phyloP scores from a whole-genome alignment of 2,797 vertebrate genomes.

The Halcyon smyrnensis region DNA sequence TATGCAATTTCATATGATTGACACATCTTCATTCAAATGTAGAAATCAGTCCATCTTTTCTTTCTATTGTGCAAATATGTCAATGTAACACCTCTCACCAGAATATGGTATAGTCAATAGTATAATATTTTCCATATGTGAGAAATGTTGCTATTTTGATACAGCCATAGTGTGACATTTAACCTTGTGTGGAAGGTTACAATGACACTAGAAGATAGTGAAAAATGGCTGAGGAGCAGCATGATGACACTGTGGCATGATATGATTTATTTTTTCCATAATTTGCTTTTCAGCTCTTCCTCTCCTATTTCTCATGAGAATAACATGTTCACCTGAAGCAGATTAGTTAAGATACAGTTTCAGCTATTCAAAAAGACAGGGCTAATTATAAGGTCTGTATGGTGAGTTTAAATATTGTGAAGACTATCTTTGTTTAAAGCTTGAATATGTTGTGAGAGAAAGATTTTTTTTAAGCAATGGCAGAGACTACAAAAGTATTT shows the following conservation, averaged over 20 bases:
- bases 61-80: neutral
- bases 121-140: slow-evolving; percentile 18
- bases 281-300: slow-evolving; percentile 51
- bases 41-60: slow-evolving; percentile 9
- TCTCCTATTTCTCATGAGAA: slow-evolving; percentile 39
- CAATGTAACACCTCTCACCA: neutral
- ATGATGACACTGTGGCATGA: neutral
- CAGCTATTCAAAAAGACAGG: neutral
- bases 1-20: neutral
- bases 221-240: slow-evolving; percentile 62
- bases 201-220: slow-evolving; percentile 50
- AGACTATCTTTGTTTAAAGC: neutral
- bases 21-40: slow-evolving; percentile 6
- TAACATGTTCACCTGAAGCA: slow-evolving; percentile 14
- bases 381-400: neutral
- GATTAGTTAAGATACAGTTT: neutral
- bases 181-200: slow-evolving; percentile 68
- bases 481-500: neutral
- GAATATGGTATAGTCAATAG: neutral
- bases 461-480: neutral
- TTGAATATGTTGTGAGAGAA: neutral
- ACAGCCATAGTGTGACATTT: slow-evolving; percentile 56
- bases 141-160: slow-evolving; percentile 43
- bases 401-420: neutral
- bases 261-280: slow-evolving; percentile 66